Base-by-base conservation (phyloP, 2,113 vertebrate species). In the Cephalopholis sonnerati region DNA sequence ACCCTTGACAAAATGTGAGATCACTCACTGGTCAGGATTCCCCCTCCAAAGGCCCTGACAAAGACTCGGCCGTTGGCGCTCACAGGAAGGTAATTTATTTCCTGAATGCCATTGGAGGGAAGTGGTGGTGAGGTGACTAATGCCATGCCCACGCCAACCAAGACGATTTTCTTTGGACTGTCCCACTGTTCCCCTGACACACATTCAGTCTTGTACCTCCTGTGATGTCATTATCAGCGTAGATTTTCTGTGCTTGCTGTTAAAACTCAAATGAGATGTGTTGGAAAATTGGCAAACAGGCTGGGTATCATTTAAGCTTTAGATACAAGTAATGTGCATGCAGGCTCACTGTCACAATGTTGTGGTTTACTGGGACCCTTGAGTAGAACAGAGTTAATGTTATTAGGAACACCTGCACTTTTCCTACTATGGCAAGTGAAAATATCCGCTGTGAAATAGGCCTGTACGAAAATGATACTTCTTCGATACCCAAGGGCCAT, bases 1-100 rank as follows among this genome's bases (percentile, higher is more conserved):
- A 90, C 91, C 75, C 68, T n/a, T 76, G 72, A 82, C 75, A 88
- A 77, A 91, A 87, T 86, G 77, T 81, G 57, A 63, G 83, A 64
- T 86, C 76, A 64, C 68, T 92, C 67, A 75, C 77, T 67, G 80
- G 74, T 89, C 77, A 87, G 82, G 83, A 85, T 77, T 77, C 29
- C 68, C 62, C 53, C n/a, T 67, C 54, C 69, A 80, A 87, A 78
- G 72, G 73, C 58, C 36, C 54, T 48, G 77, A 91, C 86, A 87
- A 91, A 85, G 68, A 72, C 71, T 55, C 54, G 72, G 72, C 51
- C 7, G 18, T 81, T 63, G 63, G 64, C 27, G 0, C 65, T 66
- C 79, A 76, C 66, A 77, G 63, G 29, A 73, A 84, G 61, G 57
- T 87, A 25, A 81, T 89, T 87, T 83, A 65, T 64, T 81, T 25